A percentile compares a stretch with the other conserved stretches of the same genome.
Conservation (phyloP, 2,113 vertebrate species). For the Murina feae region DNA sequence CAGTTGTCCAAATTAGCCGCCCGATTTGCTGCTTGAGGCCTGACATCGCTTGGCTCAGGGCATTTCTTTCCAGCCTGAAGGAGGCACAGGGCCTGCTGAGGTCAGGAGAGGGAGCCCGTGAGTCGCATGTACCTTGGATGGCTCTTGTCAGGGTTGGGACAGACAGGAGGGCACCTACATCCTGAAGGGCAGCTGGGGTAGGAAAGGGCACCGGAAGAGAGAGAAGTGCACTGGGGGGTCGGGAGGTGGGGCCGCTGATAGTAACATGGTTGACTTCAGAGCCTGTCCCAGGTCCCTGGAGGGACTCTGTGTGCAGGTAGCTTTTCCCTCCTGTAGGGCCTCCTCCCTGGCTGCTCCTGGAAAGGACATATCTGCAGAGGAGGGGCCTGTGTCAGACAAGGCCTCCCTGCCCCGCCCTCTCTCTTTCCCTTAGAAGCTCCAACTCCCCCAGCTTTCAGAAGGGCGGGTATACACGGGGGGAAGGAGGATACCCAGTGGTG, state of each 20-base stretch:
- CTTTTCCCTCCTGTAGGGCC: neutral
- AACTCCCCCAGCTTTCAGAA: no score
- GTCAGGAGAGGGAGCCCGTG: constrained; percentile 44
- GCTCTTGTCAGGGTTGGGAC: neutral
- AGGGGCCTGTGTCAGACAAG: neutral
- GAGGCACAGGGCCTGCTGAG: neutral
- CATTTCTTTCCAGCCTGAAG: neutral
- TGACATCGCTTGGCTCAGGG: neutral
- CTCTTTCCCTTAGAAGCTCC: neutral
- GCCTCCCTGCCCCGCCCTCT: neutral
- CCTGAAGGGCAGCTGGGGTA: neutral
- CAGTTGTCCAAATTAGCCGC: neutral
- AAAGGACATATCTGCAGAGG: neutral
- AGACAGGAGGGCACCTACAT: neutral
- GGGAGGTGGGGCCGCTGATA: neutral
- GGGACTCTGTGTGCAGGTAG: neutral
- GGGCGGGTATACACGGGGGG: neutral
- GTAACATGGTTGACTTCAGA: neutral
- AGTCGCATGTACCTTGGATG: accelerated
- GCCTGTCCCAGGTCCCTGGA: neutral
- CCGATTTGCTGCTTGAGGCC: neutral
- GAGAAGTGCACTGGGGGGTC: neutral
- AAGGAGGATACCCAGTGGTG: accelerated
- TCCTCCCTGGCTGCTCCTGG: neutral
- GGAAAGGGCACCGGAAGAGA: neutral